Percentiles rank a stretch among this genome's conserved stretches.
Evolutionary conservation across 2,113 vertebrate species (phyloP).

Genomic region (Leptobrachium ailaonicum): DNA sequence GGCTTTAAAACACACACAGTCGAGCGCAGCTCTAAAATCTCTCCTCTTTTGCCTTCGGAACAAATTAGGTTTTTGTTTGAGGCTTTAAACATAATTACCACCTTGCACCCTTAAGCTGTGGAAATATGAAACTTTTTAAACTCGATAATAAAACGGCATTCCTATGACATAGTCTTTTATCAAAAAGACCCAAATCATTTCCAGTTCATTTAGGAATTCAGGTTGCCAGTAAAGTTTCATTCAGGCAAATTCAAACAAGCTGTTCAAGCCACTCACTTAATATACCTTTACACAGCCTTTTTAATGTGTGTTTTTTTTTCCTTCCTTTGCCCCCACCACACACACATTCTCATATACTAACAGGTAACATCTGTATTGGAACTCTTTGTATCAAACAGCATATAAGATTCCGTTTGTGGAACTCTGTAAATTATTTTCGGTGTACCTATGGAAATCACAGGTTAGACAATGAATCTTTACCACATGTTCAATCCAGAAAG

Average conservation of each 20-base stretch:
- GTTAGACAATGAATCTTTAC: constrained; percentile 15
- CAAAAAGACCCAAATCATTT: constrained; percentile 47
- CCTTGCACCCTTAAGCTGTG: constrained; percentile 42
- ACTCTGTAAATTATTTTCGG: constrained; percentile 25
- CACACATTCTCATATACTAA: constrained; percentile 37
- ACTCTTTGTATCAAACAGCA: constrained; percentile 30
- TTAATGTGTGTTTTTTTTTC: background rate
- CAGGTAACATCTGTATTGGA: constrained; percentile 37
- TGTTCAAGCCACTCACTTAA: constrained; percentile 33
- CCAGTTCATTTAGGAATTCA: constrained; percentile 56
- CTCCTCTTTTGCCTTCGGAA: constrained; percentile 23
- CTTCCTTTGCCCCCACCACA: constrained; percentile 33
- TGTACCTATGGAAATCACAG: constrained; percentile 40
- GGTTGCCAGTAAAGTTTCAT: constrained; percentile 56
- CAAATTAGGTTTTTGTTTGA: constrained; percentile 49
- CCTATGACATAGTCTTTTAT: constrained; percentile 48
- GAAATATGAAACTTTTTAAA: constrained; percentile 48
- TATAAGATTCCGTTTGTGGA: constrained; percentile 29
- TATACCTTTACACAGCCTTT: background rate
- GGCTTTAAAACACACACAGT: constrained; percentile 38
- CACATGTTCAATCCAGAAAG: constrained; percentile 19
- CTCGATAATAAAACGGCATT: constrained; percentile 48
- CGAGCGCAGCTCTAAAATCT: background rate
- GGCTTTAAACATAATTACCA: constrained; percentile 48
- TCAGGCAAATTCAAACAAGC: constrained; percentile 65